Evolutionary conservation across 2,113 vertebrate genomes (phyloP).

Genomic region (Sinocyclocheilus maitianheensis): DNA sequence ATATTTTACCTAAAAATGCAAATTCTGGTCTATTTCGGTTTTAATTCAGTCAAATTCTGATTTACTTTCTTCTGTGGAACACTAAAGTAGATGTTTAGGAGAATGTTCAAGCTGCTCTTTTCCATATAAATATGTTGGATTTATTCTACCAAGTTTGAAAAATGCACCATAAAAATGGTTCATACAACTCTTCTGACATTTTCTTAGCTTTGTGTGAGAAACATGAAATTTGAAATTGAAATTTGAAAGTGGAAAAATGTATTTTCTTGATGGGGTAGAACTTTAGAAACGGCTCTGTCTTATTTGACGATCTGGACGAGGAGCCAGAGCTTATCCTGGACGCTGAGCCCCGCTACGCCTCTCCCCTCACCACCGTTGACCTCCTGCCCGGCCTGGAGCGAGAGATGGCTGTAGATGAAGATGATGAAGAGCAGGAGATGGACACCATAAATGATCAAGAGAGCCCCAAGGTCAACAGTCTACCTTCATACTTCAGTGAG

Average conservation of each 20-base stretch:
- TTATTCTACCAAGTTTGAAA: background rate
- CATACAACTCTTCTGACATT: background rate
- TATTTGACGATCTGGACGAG: constrained; percentile 71
- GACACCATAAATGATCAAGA: constrained; percentile 35
- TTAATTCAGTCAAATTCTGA: too few relatives aligned
- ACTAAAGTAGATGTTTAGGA: background rate
- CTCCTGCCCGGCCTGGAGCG: constrained; percentile 58
- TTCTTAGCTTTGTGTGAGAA: background rate
- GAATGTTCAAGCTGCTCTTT: background rate
- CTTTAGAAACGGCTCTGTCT: constrained; percentile 49
- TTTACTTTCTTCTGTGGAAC: background rate
- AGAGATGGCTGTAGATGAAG: constrained; percentile 86
- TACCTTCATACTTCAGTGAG: constrained; percentile 20
- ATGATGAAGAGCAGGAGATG: constrained; percentile 68
- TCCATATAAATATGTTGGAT: background rate
- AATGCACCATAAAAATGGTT: background rate
- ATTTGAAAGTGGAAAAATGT: background rate
- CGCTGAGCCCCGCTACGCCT: constrained; percentile 70
- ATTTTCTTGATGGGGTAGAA: constrained; percentile 51
- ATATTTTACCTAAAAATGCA: background rate
- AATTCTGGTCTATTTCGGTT: too few relatives aligned
- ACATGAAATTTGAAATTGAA: too few relatives aligned
- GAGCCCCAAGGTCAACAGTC: constrained; percentile 39
- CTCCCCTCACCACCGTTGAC: constrained; percentile 47
- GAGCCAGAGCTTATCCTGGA: constrained; percentile 80